phyloP scores from a whole-genome alignment of 2,888 invertebrate species.

The Hypomecis atomaria region DNA sequence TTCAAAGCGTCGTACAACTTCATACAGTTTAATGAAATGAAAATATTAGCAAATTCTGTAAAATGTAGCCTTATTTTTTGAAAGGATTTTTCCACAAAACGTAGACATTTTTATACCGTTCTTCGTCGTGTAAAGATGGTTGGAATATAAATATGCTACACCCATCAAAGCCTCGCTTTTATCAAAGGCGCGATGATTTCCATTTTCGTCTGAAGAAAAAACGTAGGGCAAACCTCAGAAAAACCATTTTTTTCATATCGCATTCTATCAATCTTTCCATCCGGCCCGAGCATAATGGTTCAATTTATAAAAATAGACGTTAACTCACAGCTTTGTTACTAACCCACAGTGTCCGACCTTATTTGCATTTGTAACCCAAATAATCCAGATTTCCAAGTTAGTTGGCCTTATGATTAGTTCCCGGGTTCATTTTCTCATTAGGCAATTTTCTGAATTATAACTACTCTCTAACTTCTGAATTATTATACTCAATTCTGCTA shows the following conservation, averaged over 20 bases:
- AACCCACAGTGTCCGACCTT: slow-evolving; percentile 12
- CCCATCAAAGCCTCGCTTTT: slow-evolving; percentile 25
- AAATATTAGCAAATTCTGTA: background rate
- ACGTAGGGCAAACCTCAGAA: slow-evolving; percentile 33
- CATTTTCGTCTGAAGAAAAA: slow-evolving; percentile 32
- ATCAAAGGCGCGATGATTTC: slow-evolving; percentile 30
- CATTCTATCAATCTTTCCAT: slow-evolving; percentile 44
- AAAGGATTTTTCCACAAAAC: background rate
- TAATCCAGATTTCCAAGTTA: background rate
- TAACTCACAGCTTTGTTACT: slow-evolving; percentile 10
- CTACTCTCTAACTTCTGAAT: too few relatives aligned
- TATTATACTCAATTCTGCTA: too few relatives aligned
- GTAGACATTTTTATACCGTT: background rate
- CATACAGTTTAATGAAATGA: background rate
- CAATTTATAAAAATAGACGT: slow-evolving; percentile 44
- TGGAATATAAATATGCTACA: slow-evolving; percentile 22
- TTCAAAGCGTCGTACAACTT: background rate
- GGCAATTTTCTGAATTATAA: too few relatives aligned
- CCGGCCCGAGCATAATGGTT: slow-evolving; percentile 40
- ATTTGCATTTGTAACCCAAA: background rate
- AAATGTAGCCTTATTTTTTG: background rate
- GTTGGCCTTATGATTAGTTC: too few relatives aligned
- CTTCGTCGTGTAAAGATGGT: slow-evolving; percentile 8
- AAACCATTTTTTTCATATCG: slow-evolving; percentile 41
- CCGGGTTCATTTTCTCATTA: too few relatives aligned